Percentiles rank a stretch among this genome's conserved stretches.
These are phyloP conservation scores for Odontothrips loti DNA, from an alignment of 2,888 invertebrate genomes.

Conservation along the genomic window DNA sequence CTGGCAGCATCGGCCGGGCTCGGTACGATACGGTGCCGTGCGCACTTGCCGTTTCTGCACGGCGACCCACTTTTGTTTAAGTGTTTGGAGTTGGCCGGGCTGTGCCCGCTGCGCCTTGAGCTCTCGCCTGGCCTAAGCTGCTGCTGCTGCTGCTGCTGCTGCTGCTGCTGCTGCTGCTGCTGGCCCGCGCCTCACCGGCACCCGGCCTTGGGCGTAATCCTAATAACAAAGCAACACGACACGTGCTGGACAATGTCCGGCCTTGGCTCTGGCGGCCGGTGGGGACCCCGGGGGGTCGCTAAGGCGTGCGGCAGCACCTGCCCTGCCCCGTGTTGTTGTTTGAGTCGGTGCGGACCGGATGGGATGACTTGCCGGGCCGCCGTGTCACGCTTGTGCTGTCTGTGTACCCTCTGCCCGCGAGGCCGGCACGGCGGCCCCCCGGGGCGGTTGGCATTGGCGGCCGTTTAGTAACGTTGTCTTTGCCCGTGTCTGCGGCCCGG, in stretches of 20 bases:
- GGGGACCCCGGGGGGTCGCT: neutral
- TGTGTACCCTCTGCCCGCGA: too few species aligned
- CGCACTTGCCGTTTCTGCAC: neutral
- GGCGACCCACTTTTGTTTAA: neutral
- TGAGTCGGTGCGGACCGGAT: too few species aligned
- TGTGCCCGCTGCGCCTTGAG: neutral
- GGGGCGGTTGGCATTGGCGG: too few species aligned
- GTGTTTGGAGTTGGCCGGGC: neutral
- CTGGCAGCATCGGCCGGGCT: too few species aligned
- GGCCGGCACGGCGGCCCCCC: too few species aligned
- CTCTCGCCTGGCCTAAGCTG: neutral
- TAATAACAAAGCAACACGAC: constrained; percentile 9
- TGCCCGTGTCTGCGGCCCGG: too few species aligned
- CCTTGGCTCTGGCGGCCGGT: neutral
- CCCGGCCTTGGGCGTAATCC: neutral
- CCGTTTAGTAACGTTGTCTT: too few species aligned
- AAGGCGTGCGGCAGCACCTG: neutral
- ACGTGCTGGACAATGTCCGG: neutral
- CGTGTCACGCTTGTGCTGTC: too few species aligned
- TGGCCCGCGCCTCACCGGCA: neutral
- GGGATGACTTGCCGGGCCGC: too few species aligned
- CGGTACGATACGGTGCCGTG: too few species aligned
- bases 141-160: neutral
- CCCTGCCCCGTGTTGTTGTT: too few species aligned
- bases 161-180: too few species aligned